Percentiles rank a stretch among this genome's conserved stretches.
phyloP scores from a whole-genome alignment of 2,113 vertebrate genomes.

The Platichthys stellatus region DNA sequence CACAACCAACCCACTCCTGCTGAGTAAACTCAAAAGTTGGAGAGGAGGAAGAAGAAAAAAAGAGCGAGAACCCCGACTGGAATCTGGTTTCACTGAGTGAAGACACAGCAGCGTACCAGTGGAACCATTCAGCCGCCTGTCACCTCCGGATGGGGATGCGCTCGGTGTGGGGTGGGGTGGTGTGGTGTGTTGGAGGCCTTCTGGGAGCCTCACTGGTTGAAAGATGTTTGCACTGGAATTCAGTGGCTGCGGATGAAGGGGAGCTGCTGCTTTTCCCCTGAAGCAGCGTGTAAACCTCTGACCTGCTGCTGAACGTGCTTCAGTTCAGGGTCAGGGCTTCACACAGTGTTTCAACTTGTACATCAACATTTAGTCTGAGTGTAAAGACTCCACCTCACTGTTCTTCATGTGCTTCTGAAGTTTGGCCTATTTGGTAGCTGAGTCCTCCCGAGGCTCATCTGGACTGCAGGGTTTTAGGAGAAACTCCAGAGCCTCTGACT shows the following conservation, averaged over 20 bases:
- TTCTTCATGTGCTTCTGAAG: too few species aligned
- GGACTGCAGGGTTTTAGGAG: too few species aligned
- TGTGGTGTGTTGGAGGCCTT: not conserved
- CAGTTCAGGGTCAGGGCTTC: not conserved
- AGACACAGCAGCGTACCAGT: slow-evolving; percentile 44
- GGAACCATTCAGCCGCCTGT: slow-evolving; percentile 59
- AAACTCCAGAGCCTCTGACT: too few species aligned
- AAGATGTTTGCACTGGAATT: slow-evolving; percentile 56
- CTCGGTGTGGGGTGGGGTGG: not conserved
- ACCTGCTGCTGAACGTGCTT: slow-evolving; percentile 8
- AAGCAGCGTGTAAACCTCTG: slow-evolving; percentile 26
- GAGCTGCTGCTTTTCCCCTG: slow-evolving; percentile 20
- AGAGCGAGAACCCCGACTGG: slow-evolving; percentile 31
- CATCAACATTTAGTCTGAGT: too few species aligned
- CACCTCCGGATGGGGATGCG: slow-evolving; percentile 20
- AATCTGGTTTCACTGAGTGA: slow-evolving; percentile 4
- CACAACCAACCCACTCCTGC: slow-evolving; percentile 67
- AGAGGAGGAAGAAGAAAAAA: slow-evolving; percentile 9
- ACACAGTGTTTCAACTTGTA: not conserved
- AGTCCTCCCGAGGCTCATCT: too few species aligned
- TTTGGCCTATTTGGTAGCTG: too few species aligned
- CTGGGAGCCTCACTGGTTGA: slow-evolving; percentile 34
- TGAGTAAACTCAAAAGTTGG: slow-evolving; percentile 73
- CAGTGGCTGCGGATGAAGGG: slow-evolving; percentile 23
- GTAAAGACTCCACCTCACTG: too few species aligned